These are phyloP conservation scores for Malacoctenus gilli DNA, from an alignment of 2,797 vertebrate species.

Conservation along the genomic window DNA sequence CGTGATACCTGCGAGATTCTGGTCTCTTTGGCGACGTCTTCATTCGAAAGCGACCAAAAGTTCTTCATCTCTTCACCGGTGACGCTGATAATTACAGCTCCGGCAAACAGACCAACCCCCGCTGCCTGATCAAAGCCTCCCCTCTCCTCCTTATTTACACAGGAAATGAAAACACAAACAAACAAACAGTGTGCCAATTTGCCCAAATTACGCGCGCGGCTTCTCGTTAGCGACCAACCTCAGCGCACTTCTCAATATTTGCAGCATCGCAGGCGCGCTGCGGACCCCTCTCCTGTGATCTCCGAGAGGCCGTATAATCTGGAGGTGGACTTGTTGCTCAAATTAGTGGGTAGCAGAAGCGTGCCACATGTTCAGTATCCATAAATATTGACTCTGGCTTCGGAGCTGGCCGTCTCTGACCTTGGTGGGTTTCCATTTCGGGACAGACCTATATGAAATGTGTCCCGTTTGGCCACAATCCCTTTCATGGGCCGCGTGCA, in stretches of 20 bases:
- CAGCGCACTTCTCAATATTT: conserved; percentile 60
- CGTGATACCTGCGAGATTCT: too few species aligned
- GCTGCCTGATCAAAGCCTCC: conserved; percentile 50
- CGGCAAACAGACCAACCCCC: conserved; percentile 35
- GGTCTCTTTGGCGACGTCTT: too few species aligned
- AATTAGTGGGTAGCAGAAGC: conserved; percentile 91
- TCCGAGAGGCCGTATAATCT: conserved; percentile 85
- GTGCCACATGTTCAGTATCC: conserved; percentile 88
- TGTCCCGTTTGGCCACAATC: conserved; percentile 70
- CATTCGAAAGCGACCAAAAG: too few species aligned
- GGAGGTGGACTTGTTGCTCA: conserved; percentile 83
- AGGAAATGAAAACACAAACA: conserved; percentile 72
- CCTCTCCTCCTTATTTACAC: conserved; percentile 45
- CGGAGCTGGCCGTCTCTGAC: conserved; percentile 87
- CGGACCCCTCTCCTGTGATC: conserved; percentile 76
- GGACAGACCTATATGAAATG: conserved; percentile 77
- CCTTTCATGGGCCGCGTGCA: conserved; percentile 69
- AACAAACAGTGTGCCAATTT: conserved; percentile 69
- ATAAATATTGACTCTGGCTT: conserved; percentile 94
- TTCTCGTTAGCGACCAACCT: conserved; percentile 60
- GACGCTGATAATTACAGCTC: conserved; percentile 41
- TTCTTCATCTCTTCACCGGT: conserved; percentile 25
- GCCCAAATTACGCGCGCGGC: conserved; percentile 62
- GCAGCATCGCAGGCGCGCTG: conserved; percentile 62
- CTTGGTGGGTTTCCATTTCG: conserved; percentile 89